Conservation (phyloP, 2,113 vertebrate genomes). For the Scomber colias region DNA sequence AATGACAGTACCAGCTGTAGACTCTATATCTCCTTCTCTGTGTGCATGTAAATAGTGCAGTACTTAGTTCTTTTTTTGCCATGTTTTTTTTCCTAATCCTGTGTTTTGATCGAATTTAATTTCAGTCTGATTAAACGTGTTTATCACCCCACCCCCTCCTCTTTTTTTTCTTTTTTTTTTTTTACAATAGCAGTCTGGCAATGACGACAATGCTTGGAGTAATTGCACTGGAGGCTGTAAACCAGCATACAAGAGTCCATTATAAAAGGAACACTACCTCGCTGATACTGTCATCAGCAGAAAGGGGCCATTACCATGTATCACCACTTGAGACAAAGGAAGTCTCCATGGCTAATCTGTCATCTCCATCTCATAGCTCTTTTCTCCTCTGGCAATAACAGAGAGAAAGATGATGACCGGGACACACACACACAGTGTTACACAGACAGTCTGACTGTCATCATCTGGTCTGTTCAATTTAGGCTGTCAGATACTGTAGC, state of each 20-base stretch:
- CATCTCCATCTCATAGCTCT: conserved; percentile 46
- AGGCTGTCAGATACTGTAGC: background rate
- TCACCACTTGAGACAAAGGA: conserved; percentile 44
- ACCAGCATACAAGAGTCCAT: conserved; percentile 37
- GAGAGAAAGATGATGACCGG: background rate
- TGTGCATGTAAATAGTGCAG: too few relatives aligned
- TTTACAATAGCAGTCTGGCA: conserved; percentile 18
- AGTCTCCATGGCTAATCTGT: conserved; percentile 48
- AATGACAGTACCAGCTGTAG: conserved; percentile 1
- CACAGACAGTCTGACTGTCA: conserved; percentile 14
- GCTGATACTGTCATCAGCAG: conserved; percentile 8
- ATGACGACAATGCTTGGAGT: conserved; percentile 27
- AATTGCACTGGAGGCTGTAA: conserved; percentile 28
- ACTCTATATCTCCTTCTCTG: too few relatives aligned
- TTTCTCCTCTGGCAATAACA: conserved; percentile 19
- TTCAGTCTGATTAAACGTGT: background rate
- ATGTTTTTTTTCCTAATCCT: background rate
- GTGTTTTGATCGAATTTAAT: background rate
- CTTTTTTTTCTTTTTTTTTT: background rate
- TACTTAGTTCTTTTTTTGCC: too few relatives aligned
- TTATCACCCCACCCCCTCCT: background rate
- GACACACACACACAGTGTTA: background rate
- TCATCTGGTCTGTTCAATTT: conserved; percentile 9
- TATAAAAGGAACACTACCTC: conserved; percentile 46
- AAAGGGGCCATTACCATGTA: conserved; percentile 32